Evolutionary conservation across 2,888 invertebrate genomes (phyloP), one percentile per base, ranked within the genome.

Genomic region (Alviniconcha strummeri): DNA sequence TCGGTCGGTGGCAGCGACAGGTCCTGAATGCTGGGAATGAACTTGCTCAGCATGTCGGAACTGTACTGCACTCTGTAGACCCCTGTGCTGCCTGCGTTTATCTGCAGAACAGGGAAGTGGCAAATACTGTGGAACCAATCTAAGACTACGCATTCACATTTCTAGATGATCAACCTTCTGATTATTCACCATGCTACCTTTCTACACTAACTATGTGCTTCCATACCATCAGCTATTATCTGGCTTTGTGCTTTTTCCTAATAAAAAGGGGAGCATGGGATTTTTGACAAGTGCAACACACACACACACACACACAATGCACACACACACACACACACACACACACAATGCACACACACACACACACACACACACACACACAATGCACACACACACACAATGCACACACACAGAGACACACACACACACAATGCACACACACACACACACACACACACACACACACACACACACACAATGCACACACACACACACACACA

Each of bases 51-150:
- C 95, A 97, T 96, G 78, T 96, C 95, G 4, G 96, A 94, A 36
- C 96, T 95, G 93, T 98, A 98, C 87, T 96, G 96, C 5, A 98
- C 98, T 84, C 98, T 96, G 93, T 98, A 99, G 92, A 97, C 97
- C 0, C 98, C 98, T 84, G 98, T 96, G 84, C 96, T 96, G n/a
- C 96, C 96, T 0, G 96, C 96, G 94, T 98, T 98, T 0, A 99
- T 87, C 94, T 95, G 88, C 55, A 69, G 0, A 80, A 67, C 54
- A 76, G 9, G 11, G 15, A 1, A 5, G 9, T 19, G 8, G 7
- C 74, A 52, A 15, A 8, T 74, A 15, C 15, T 69, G 36, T 36
- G 36, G 36, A 36, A 36, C 36, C 36, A 36, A 36, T 36, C 36
- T 36, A 36, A 36, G 36, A 36, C 36, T 1, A 36, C 3, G 36